Evolutionary conservation across 2,888 invertebrate species (phyloP).

Genomic region (Leucophora obtusa): DNA sequence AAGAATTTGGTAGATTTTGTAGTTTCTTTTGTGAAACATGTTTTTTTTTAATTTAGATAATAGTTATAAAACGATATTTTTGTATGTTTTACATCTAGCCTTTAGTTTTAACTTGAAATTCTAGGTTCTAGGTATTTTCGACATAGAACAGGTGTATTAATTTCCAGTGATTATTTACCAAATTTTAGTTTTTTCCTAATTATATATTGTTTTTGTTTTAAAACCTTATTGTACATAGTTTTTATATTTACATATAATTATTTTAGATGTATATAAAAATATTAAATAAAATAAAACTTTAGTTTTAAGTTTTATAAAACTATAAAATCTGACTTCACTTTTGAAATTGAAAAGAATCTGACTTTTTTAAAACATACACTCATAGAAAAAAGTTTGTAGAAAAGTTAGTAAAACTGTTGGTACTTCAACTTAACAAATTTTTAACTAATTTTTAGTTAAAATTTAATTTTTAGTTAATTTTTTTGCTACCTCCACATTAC

Average conservation of each 20-base stretch:
- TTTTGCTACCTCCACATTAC: too few species aligned
- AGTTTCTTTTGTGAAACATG: not conserved
- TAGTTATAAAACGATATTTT: constrained; percentile 35
- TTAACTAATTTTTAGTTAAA: too few species aligned
- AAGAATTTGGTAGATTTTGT: not conserved
- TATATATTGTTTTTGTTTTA: not conserved
- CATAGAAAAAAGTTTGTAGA: too few species aligned
- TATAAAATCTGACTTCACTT: not conserved
- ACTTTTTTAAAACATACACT: too few species aligned
- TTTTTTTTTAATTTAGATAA: constrained; percentile 11
- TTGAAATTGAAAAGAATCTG: too few species aligned
- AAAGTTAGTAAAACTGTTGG: too few species aligned
- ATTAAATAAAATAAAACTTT: constrained; percentile 36
- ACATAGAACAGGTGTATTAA: not conserved
- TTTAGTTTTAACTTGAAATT: not conserved
- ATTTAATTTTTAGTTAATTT: too few species aligned
- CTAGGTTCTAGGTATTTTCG: not conserved
- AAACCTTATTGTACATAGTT: not conserved
- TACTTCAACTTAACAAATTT: too few species aligned
- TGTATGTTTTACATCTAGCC: constrained; percentile 4
- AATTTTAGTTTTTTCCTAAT: not conserved
- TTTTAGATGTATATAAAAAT: not conserved
- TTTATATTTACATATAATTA: not conserved
- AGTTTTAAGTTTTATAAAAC: constrained; percentile 41
- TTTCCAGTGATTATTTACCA: not conserved